phyloP scores from a whole-genome alignment of 2,888 invertebrate genomes.

The Lucinisca nassula region DNA sequence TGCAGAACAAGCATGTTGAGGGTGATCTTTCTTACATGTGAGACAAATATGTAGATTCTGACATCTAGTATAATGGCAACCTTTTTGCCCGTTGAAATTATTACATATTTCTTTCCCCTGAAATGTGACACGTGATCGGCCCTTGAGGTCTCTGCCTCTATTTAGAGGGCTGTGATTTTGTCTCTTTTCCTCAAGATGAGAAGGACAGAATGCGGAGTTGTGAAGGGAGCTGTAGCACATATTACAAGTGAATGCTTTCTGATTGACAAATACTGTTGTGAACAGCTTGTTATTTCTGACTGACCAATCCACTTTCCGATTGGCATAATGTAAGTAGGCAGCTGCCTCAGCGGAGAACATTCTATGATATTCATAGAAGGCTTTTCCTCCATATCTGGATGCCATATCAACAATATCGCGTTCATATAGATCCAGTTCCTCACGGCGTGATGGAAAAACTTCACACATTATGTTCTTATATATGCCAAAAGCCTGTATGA shows the following conservation, averaged over 20 bases:
- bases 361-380: slow-evolving; percentile 52
- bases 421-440: slow-evolving; percentile 44
- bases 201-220: slow-evolving; percentile 18
- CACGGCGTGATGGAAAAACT: slow-evolving; percentile 9
- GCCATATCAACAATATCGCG: slow-evolving; percentile 48
- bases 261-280: slow-evolving; percentile 12
- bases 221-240: slow-evolving; percentile 28
- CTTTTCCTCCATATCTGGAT: slow-evolving; percentile 28
- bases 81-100: neutral
- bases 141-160: neutral
- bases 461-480: slow-evolving; percentile 43
- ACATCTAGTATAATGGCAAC: neutral
- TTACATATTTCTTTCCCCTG: neutral
- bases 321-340: slow-evolving; percentile 24
- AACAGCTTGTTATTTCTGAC: slow-evolving; percentile 32
- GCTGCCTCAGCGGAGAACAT: slow-evolving; percentile 36
- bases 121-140: neutral
- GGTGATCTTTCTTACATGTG: neutral
- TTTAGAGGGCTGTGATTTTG: neutral
- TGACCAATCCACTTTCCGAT: slow-evolving; percentile 19
- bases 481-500: slow-evolving; percentile 42
- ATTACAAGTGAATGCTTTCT: neutral
- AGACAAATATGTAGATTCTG: neutral
- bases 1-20: neutral
- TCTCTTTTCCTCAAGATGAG: neutral